A percentile compares a stretch with the other conserved stretches of the same genome.
phyloP scores from a whole-genome alignment of 2,113 vertebrate genomes.

The Garra rufa region DNA sequence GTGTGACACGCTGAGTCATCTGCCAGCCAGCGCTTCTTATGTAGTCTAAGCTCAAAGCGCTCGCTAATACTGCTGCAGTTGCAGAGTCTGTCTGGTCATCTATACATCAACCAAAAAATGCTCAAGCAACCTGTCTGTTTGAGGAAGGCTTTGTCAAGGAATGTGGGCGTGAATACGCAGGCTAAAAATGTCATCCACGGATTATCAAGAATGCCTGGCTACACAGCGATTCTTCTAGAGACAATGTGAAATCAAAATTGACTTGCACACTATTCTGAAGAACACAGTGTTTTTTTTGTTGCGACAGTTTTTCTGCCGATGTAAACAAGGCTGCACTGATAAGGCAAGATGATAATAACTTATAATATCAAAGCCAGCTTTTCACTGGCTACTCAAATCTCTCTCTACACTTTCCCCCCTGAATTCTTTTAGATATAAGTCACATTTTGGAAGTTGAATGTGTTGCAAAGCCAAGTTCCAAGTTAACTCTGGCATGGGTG shows the following conservation, averaged over 20 bases:
- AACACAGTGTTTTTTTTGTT: not conserved
- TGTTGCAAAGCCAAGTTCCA: too few relatives aligned
- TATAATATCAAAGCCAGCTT: not conserved
- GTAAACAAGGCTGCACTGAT: not conserved
- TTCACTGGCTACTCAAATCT: not conserved
- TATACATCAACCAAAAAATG: slow-evolving; percentile 26
- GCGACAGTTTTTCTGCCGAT: not conserved
- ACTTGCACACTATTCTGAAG: not conserved
- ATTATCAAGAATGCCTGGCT: slow-evolving; percentile 12
- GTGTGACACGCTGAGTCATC: slow-evolving; percentile 34
- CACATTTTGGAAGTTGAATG: not conserved
- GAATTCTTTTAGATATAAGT: not conserved
- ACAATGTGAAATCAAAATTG: not conserved
- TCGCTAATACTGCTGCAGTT: not conserved
- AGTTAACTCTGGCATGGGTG: not conserved
- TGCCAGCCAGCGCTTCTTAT: not conserved
- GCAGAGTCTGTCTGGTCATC: slow-evolving; percentile 23
- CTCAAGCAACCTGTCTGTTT: slow-evolving; percentile 6
- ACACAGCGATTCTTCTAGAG: not conserved
- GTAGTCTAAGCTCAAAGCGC: not conserved
- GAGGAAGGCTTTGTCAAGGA: slow-evolving; percentile 21
- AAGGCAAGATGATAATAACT: not conserved
- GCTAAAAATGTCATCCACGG: slow-evolving; percentile 40
- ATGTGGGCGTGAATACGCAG: not conserved
- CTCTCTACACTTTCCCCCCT: not conserved